phyloP scores from a whole-genome alignment of 1,140 invertebrate species.

The Acyrthosiphon pisum region DNA sequence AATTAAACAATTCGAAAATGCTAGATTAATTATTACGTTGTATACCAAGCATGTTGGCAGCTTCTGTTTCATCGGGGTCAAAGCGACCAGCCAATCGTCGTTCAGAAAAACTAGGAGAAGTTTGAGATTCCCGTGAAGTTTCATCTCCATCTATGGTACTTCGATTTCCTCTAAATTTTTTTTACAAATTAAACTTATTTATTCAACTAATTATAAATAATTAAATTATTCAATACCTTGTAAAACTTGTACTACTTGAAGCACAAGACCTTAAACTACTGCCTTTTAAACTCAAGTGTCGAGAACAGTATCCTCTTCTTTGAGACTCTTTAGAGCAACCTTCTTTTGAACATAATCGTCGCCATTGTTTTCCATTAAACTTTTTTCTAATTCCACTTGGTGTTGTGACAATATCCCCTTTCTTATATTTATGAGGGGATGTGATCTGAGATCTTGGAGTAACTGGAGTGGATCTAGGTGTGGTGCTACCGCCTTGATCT shows the following conservation, averaged over 20 bases:
- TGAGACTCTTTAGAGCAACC: conserved; percentile 98
- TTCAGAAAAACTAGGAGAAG: conserved; percentile 79
- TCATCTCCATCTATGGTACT: conserved; percentile 81
- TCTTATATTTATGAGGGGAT: conserved; percentile 96
- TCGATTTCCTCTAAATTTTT: conserved; percentile 63
- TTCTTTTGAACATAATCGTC: conserved; percentile 92
- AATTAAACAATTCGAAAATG: conserved; percentile 24
- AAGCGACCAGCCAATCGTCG: conserved; percentile 77
- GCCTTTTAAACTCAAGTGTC: conserved; percentile 90
- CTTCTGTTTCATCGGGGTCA: conserved; percentile 94
- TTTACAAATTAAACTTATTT: not conserved
- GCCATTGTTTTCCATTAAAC: conserved; percentile 99
- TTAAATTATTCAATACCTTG: conserved; percentile 60
- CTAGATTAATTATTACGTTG: conserved; percentile 51
- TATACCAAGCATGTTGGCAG: conserved; percentile 91
- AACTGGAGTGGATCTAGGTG: conserved; percentile 84
- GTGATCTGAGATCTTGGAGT: conserved; percentile 90
- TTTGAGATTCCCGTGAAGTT: conserved; percentile 87
- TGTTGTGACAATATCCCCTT: conserved; percentile 96
- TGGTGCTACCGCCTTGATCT: conserved; percentile 78
- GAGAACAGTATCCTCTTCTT: conserved; percentile 91
- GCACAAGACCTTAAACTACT: conserved; percentile 68
- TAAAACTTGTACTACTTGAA: conserved; percentile 65
- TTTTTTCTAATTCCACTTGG: conserved; percentile 97
- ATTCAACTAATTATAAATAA: not conserved